These are phyloP conservation scores for Orycteropus afer DNA, from an alignment of 2,113 vertebrate species.

Conservation along the genomic window DNA sequence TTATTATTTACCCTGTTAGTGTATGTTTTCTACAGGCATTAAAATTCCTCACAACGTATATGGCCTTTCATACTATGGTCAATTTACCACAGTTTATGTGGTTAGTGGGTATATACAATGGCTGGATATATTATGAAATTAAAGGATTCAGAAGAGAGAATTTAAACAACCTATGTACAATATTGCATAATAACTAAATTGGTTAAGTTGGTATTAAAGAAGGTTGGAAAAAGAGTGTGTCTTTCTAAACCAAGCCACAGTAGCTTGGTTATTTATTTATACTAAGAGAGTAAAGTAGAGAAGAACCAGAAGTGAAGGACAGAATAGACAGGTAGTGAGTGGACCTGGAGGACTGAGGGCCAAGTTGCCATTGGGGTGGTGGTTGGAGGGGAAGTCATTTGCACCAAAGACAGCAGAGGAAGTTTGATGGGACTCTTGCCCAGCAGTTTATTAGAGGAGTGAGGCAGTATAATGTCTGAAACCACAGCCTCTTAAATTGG, in stretches of 20 bases:
- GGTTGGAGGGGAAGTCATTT: too few relatives aligned
- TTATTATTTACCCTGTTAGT: not conserved
- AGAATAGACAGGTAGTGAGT: not conserved
- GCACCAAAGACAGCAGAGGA: not conserved
- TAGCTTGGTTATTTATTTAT: too few relatives aligned
- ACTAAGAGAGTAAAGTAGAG: not conserved
- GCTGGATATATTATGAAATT: not conserved
- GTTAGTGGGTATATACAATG: too few relatives aligned
- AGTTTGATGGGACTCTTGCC: not conserved
- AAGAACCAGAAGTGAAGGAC: not conserved
- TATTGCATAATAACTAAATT: not conserved
- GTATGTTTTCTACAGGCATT: not conserved
- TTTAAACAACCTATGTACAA: not conserved
- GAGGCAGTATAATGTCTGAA: not conserved
- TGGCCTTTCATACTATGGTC: not conserved
- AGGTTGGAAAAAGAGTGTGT: not conserved
- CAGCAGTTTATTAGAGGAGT: not conserved
- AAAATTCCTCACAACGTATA: not conserved
- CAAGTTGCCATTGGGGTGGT: rapidly evolving
- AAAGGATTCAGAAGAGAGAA: not conserved
- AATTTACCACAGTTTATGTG: not conserved
- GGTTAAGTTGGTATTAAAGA: not conserved
- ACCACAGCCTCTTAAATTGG: not conserved
- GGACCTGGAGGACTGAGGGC: not conserved
- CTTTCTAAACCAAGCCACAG: not conserved